These are phyloP conservation scores for Merodon equestris DNA, from an alignment of 2,888 invertebrate genomes.

Conservation along the genomic window DNA sequence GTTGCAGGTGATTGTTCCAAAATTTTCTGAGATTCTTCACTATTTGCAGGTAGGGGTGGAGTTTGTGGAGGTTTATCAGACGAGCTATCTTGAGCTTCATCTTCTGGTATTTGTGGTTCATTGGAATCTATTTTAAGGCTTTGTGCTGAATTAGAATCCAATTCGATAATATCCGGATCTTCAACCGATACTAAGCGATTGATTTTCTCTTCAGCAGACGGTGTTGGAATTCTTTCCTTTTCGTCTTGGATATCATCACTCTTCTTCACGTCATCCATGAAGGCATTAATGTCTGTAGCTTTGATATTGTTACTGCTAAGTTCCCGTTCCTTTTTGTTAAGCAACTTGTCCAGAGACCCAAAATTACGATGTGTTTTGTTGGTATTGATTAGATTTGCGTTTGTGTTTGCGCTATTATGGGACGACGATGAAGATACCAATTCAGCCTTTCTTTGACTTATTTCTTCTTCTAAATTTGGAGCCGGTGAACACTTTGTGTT, in stretches of 20 bases:
- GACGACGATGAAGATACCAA: constrained; percentile 58
- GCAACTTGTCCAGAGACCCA: constrained; percentile 81
- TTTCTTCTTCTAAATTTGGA: constrained; percentile 76
- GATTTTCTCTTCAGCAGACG: constrained; percentile 35
- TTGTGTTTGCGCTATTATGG: constrained; percentile 65
- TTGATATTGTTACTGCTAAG: constrained; percentile 69
- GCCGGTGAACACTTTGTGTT: constrained; percentile 38
- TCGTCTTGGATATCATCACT: constrained; percentile 17
- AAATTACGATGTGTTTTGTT: constrained; percentile 78
- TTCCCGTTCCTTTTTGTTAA: constrained; percentile 80
- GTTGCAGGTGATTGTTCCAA: constrained; percentile 61
- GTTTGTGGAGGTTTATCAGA: constrained; percentile 58
- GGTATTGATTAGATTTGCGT: constrained; percentile 69
- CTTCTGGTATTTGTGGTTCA: constrained; percentile 53
- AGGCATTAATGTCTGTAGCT: constrained; percentile 71
- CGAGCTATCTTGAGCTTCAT: constrained; percentile 48
- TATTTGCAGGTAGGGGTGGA: constrained; percentile 45
- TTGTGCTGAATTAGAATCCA: constrained; percentile 75
- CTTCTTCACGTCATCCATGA: constrained; percentile 69
- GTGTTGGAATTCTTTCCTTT: constrained; percentile 49
- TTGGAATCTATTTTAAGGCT: constrained; percentile 62
- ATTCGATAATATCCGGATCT: constrained; percentile 75
- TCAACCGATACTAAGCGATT: constrained; percentile 44
- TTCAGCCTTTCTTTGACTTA: constrained; percentile 76
- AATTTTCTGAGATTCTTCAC: constrained; percentile 58